These are phyloP conservation scores for Hyposmocoma kahamanoa DNA, from an alignment of 1,140 invertebrate species.

Conservation along the genomic window DNA sequence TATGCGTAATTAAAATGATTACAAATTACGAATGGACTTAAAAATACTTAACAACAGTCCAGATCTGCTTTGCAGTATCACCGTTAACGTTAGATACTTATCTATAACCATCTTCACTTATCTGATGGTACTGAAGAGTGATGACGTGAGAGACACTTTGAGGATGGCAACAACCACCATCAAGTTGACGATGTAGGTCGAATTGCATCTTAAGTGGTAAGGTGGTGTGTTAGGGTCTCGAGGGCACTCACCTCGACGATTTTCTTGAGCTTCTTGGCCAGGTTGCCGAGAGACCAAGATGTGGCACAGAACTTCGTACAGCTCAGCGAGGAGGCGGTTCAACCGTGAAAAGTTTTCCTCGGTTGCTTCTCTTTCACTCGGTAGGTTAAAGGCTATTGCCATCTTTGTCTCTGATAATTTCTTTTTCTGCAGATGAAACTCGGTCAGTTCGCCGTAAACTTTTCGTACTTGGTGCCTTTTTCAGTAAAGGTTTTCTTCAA, in stretches of 20 bases:
- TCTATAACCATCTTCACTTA: slow-evolving; percentile 59
- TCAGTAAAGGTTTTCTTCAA: no score
- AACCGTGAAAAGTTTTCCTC: slow-evolving; percentile 71
- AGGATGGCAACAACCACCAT: slow-evolving; percentile 69
- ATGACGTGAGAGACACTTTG: slow-evolving; percentile 66
- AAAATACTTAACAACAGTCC: slow-evolving; percentile 69
- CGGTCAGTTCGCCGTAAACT: not conserved
- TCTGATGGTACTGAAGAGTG: slow-evolving; percentile 69
- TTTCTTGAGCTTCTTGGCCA: slow-evolving; percentile 60
- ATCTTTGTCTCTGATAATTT: slow-evolving; percentile 57
- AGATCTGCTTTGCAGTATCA: slow-evolving; percentile 67
- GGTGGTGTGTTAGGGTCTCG: slow-evolving; percentile 65
- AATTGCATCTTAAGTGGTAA: slow-evolving; percentile 73
- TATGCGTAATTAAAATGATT: slow-evolving; percentile 28
- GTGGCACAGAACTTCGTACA: slow-evolving; percentile 70
- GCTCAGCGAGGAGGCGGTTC: slow-evolving; percentile 68
- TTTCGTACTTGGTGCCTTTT: no score
- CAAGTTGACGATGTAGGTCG: slow-evolving; percentile 71
- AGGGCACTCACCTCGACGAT: slow-evolving; percentile 68
- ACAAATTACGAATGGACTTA: slow-evolving; percentile 53
- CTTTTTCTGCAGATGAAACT: slow-evolving; percentile 57
- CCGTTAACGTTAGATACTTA: slow-evolving; percentile 69
- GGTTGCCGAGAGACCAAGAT: slow-evolving; percentile 66
- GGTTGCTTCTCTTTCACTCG: slow-evolving; percentile 66
- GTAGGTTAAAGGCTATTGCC: slow-evolving; percentile 72